phyloP scores from a whole-genome alignment of 2,113 vertebrate species.

The Chunga burmeisteri region DNA sequence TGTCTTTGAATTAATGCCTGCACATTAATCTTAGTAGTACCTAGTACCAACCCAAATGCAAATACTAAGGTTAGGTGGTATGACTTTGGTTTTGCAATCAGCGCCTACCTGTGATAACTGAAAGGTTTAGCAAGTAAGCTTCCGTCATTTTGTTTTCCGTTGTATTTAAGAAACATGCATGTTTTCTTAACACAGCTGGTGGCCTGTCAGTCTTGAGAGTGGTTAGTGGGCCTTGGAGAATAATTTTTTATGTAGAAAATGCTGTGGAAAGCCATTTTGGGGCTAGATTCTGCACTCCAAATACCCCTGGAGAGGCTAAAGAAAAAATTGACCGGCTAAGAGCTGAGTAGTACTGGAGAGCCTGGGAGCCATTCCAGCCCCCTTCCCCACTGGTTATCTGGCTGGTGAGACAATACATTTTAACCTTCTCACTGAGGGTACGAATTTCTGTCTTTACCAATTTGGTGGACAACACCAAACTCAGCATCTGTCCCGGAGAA shows the following conservation, averaged over 20 bases:
- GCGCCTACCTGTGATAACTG: neutral
- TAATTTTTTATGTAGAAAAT: neutral
- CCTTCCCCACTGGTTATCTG: neutral
- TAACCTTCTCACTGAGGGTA: neutral
- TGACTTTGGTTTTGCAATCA: neutral
- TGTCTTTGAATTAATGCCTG: neutral
- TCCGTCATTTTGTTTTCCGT: neutral
- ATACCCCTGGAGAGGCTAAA: neutral
- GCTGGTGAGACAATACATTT: neutral
- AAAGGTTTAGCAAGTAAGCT: neutral
- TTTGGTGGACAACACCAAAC: neutral
- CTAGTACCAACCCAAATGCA: neutral
- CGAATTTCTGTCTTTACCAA: neutral
- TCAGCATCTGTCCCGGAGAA: fast-evolving
- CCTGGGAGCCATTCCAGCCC: neutral
- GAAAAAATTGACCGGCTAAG: neutral
- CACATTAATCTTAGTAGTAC: neutral
- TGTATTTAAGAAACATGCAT: neutral
- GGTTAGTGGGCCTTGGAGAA: neutral
- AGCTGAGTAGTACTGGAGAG: neutral
- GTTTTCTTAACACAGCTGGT: neutral
- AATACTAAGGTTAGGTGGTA: neutral
- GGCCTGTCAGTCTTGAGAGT: neutral
- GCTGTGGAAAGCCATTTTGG: neutral
- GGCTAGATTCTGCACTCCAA: neutral